Base-by-base conservation (phyloP, 2,797 vertebrate genomes). In the Falco columbarius region DNA sequence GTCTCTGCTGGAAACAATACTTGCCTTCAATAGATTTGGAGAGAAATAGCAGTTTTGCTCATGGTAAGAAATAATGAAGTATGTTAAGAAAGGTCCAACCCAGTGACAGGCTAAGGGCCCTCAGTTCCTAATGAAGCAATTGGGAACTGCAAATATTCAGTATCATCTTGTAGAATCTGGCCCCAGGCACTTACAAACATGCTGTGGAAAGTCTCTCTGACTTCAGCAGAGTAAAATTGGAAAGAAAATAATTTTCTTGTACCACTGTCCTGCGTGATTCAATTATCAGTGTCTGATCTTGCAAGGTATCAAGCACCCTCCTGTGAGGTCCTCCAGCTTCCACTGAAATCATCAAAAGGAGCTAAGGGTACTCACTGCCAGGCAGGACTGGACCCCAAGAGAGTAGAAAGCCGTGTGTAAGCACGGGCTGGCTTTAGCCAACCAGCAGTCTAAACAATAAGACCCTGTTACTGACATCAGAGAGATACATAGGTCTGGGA, bases 161-260 rank as follows among this genome's bases (percentile, higher is more conserved):
- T 24, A 52, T n/a, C 51, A 40, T 24, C 56, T 58, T 66, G 51
- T 15, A 56, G 38, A 63, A 51, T 51, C 40, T n/a, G 56, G 56
- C 59, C 47, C 81, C 38, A 52, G 34, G 44, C 68, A 89, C 63
- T 85, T 72, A 81, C 0, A 24, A 80, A 93, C 62, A 20, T 2
- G 7, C 67, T 68, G 61, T 56, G 49, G 59, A 84, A 97, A 90
- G 49, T 65, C 81, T 84, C 30, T 42, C 56, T 9, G 46, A 93
- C 61, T 87, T 89, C 68, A 77, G 68, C 62, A 81, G 66, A 81
- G 30, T 18, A 81, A 88, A 93, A 95, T 21, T 85, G 71, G 79
- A 95, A 93, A 92, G 52, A 89, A 93, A 95, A 90, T 65, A 58
- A 92, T 96, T 93, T 96, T 88, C 92, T 77, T 92, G 34, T 68